phyloP scores from a whole-genome alignment of 2,888 invertebrate genomes.

The Polia nebulosa region DNA sequence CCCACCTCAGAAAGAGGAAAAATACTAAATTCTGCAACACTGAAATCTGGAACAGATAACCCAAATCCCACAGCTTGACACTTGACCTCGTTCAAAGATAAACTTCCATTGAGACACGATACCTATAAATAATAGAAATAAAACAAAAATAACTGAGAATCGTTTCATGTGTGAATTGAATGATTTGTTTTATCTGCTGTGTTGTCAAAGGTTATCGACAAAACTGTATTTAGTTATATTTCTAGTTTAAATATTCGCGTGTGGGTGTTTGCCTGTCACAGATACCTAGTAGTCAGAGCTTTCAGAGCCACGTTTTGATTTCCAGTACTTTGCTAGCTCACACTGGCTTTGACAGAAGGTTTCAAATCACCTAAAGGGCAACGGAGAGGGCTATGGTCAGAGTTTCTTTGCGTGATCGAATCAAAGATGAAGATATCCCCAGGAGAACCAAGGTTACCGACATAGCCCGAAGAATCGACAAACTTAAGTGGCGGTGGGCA shows the following conservation, averaged over 20 bases:
- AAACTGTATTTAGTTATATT: neutral
- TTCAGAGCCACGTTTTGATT: no score
- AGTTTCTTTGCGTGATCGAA: no score
- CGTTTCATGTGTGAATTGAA: neutral
- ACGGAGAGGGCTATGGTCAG: no score
- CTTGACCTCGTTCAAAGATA: conserved; percentile 4
- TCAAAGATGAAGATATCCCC: no score
- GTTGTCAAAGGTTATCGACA: neutral
- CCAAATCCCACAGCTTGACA: neutral
- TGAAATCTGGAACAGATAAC: neutral
- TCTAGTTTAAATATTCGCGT: neutral
- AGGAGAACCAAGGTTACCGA: no score
- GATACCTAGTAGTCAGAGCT: no score
- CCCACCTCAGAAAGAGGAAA: neutral
- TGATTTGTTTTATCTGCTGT: neutral
- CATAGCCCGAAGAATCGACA: no score
- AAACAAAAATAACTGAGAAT: conserved; percentile 6
- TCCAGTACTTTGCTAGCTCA: no score
- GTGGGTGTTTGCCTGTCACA: neutral
- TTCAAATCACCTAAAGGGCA: no score
- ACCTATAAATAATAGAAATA: neutral
- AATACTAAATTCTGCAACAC: no score
- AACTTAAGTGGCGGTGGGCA: no score
- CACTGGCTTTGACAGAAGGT: no score
- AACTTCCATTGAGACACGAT: neutral